Base-by-base conservation (phyloP, 2,888 invertebrate genomes). In the Epirrhoe tristata region DNA sequence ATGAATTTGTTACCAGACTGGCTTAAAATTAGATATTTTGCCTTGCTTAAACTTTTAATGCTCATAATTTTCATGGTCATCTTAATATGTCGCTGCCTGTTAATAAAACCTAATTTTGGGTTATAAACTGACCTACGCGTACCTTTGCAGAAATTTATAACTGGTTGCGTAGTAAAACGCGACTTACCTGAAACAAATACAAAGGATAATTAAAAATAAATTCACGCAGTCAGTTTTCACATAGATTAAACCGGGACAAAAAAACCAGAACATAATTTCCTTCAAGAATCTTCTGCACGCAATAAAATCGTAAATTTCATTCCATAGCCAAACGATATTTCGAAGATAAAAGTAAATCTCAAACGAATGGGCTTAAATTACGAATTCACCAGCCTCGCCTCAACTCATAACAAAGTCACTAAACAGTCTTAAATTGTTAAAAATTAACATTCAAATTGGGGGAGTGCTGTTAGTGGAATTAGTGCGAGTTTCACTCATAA, bases 381-480 rank as follows among this genome's bases (percentile, higher is more conserved):
- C 73, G 75, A 78, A 86, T 86, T 84, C 84, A 83, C 77, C 80
- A 82, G 83, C 80, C 81, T 82, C 82, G 80, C 76, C 78, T 80
- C 79, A 80, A 81, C 85, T 88, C 86, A 84, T 86, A 86, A 86
- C 84, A 83, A 87, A 88, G 86, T 87, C 87, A 84, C 85, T 88
- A 87, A 88, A 87, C 85, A 86, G 84, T 85, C 86, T 86, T 84
- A 87, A 92, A 91, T 92, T 90, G 90, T 90, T 90, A 92, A 92
- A 92, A 91, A 92, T 92, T 92, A 89, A 88, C 91, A 93, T 93
- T 91, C 87, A 91, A 91, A 92, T 92, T 88, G 89, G 86, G 85
- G 87, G 85, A 86, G 87, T 78, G 87, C 88, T 88, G 89, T 91
- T 90, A 92, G 91, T 89, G 87, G 91, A 90, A 92, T 92, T 92